A percentile compares a stretch with the other conserved stretches of the same genome.
phyloP scores from a whole-genome alignment of 2,888 invertebrate species.

The Allophyes oxyacanthae region DNA sequence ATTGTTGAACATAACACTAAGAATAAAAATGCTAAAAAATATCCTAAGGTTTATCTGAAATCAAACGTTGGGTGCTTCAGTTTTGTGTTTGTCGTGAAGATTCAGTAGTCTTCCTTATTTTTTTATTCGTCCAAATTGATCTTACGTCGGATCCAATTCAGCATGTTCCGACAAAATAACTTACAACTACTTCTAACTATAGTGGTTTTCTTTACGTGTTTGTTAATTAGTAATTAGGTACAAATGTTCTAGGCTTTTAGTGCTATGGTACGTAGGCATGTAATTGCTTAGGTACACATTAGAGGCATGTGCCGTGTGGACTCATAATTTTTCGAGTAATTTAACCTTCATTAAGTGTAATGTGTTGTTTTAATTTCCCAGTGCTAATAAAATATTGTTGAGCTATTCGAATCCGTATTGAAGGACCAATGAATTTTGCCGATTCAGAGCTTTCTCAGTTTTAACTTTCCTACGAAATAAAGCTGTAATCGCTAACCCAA shows the following conservation, averaged over 20 bases:
- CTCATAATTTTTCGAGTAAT: not conserved
- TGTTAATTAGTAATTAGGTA: constrained; percentile 20
- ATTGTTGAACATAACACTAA: no score
- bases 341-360: no score
- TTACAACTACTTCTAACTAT: constrained; percentile 23
- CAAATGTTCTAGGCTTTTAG: constrained; percentile 11
- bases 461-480: not conserved
- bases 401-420: no score
- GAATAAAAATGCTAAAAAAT: no score
- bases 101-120: no score
- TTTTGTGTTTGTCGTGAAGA: no score
- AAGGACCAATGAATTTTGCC: no score
- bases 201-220: constrained; percentile 1
- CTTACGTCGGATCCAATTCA: constrained; percentile 5
- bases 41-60: no score
- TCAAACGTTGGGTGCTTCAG: no score
- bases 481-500: not conserved
- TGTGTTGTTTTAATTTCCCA: no score
- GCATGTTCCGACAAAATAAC: constrained; percentile 4
- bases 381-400: no score
- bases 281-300: not conserved
- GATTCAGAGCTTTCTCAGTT: not conserved
- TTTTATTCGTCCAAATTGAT: not conserved
- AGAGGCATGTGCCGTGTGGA: not conserved
- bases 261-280: constrained; percentile 3